phyloP scores from a whole-genome alignment of 2,888 invertebrate genomes.

The Choreutis nemorana region DNA sequence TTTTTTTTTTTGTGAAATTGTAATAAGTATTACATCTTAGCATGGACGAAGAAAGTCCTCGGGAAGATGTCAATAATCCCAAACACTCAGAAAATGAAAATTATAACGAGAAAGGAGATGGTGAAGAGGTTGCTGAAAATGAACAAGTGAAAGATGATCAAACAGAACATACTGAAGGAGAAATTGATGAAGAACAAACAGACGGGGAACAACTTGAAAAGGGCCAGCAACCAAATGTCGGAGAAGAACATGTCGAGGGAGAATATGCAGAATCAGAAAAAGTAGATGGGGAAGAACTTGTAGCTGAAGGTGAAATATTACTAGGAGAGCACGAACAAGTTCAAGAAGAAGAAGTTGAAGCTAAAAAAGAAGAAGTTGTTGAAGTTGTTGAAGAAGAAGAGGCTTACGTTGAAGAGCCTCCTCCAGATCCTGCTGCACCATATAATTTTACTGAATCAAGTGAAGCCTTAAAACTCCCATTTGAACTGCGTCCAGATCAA shows the following conservation, averaged over 20 bases:
- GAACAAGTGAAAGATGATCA: slow-evolving; percentile 3
- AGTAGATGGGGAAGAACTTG: slow-evolving; percentile 17
- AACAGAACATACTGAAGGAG: slow-evolving; percentile 5
- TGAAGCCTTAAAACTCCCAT: slow-evolving; percentile 40
- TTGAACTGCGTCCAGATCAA: slow-evolving; percentile 43
- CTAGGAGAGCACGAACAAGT: slow-evolving; percentile 11
- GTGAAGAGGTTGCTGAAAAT: slow-evolving; percentile 6
- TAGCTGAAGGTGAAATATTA: slow-evolving; percentile 10
- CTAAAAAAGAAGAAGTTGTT: slow-evolving; percentile 17
- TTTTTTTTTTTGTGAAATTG: too few species aligned
- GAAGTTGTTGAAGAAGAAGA: slow-evolving; percentile 35
- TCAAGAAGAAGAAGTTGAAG: slow-evolving; percentile 12
- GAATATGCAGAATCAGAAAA: slow-evolving; percentile 14
- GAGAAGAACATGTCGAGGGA: slow-evolving; percentile 8
- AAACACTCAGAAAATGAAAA: too few species aligned
- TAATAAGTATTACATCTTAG: too few species aligned
- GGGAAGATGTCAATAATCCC: too few species aligned
- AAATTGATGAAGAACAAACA: slow-evolving; percentile 8
- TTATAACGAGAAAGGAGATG: slow-evolving; percentile 12
- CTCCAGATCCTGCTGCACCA: slow-evolving; percentile 50
- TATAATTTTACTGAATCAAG: slow-evolving; percentile 39
- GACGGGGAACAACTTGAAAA: slow-evolving; percentile 10
- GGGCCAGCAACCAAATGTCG: slow-evolving; percentile 1
- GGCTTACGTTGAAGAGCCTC: slow-evolving; percentile 32
- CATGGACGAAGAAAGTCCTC: too few species aligned